Evolutionary conservation across 2,113 vertebrate species (phyloP), one percentile per base, ranked within the genome.

Genomic region (Carlito syrichta): DNA sequence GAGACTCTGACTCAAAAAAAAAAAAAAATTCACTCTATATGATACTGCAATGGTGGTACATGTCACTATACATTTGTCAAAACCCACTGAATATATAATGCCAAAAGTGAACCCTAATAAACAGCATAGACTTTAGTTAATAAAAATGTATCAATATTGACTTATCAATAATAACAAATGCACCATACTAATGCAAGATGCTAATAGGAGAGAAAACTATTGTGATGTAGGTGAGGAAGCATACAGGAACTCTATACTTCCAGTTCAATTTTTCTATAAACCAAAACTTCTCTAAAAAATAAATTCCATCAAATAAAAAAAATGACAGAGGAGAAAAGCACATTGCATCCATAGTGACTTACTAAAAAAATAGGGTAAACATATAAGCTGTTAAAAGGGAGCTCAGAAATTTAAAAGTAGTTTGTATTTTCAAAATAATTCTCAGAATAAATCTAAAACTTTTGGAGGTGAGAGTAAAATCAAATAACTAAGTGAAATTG

Each of bases 401-500:
- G 13, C 16, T 92, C 50, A 12, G 69, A 85, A 84, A 48, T 87
- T 83, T 78, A 14, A 16, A 92, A 58, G 30, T 25, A 79, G 9
- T 22, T 76, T 62, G 1, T 60, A 2, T 40, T 77, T 23, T 93
- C 23, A 14, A 90, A 73, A 90, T 12, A 91, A 22, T n/a, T 71
- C 27, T 6, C 48, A 32, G 89, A 93, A 85, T 82, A 85, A 85
- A 93, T 79, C 0, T 45, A 76, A 96, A 85, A 43, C 0, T 19
- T 89, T 76, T 54, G 19, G 12, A 56, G 6, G 4, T 89, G 16
- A 60, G 3, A 60, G 2, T 23, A 69, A 85, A 95, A 30, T 25
- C 40, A 94, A 19, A 7, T 58, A 89, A 52, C 52, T 69, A 71
- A 88, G 48, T 35, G 45, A 81, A 94, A 85, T 94, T 54, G 48